A percentile compares a stretch with the other conserved stretches of the same genome.
These are phyloP conservation scores for Machaerirhynchus nigripectus DNA, from an alignment of 2,113 vertebrate species.

Conservation along the genomic window DNA sequence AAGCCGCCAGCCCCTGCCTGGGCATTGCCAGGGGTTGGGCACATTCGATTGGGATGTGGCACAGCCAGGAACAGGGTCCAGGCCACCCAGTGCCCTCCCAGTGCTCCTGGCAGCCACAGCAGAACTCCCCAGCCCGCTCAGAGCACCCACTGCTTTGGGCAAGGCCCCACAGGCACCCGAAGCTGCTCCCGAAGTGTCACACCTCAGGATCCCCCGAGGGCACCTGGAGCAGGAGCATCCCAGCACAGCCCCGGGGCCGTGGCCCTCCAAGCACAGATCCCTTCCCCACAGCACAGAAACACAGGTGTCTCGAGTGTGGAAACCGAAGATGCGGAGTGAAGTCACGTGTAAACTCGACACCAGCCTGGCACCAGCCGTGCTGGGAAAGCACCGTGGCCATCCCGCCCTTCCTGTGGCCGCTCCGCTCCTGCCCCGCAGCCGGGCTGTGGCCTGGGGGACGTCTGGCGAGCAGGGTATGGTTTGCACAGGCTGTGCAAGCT, in stretches of 20 bases:
- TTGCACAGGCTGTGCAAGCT: not conserved
- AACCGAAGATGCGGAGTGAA: not conserved
- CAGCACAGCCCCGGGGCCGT: not conserved
- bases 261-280: not conserved
- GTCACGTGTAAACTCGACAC: not conserved
- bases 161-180: not conserved
- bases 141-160: not conserved
- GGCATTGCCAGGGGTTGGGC: not conserved
- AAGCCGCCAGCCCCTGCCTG: rapidly evolving
- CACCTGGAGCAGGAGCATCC: not conserved
- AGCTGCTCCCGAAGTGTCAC: rapidly evolving
- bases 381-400: not conserved
- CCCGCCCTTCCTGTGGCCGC: rapidly evolving
- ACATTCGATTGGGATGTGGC: not conserved
- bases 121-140: rapidly evolving
- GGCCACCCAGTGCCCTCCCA: not conserved
- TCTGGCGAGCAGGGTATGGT: not conserved
- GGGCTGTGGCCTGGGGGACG: rapidly evolving
- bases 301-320: not conserved
- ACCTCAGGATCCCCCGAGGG: rapidly evolving
- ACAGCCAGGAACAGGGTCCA: not conserved
- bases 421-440: rapidly evolving
- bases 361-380: rapidly evolving
- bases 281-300: not conserved
- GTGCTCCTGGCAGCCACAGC: not conserved